A percentile compares a stretch with the other conserved stretches of the same genome.
Conservation (phyloP, 2,797 vertebrate species). For the Pyrrhura leucotis region DNA sequence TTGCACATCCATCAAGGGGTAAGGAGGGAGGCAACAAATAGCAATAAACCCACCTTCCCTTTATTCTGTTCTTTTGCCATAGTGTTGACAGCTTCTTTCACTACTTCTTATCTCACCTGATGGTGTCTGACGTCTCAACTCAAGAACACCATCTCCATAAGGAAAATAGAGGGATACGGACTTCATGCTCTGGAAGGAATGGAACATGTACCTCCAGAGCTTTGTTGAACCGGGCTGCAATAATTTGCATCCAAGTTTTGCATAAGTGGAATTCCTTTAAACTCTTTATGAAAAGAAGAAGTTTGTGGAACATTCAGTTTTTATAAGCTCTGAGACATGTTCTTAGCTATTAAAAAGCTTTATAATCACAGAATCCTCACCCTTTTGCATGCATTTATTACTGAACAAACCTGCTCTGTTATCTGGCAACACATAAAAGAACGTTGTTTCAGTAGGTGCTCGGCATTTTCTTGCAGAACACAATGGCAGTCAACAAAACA, state of each 20-base stretch:
- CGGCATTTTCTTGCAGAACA: background rate
- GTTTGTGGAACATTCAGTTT: background rate
- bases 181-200: background rate
- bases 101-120: background rate
- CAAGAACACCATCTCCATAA: background rate
- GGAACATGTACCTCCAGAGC: background rate
- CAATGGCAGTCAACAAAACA: background rate
- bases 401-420: background rate
- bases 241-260: background rate
- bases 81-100: background rate
- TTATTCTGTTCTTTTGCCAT: background rate
- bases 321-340: background rate
- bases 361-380: background rate
- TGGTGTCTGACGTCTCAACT: background rate
- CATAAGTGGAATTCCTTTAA: background rate
- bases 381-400: background rate
- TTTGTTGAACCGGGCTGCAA: background rate
- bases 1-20: background rate
- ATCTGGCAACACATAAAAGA: slow-evolving; percentile 2
- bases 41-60: background rate
- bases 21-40: background rate
- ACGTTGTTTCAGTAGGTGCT: background rate
- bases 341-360: slow-evolving; percentile 14
- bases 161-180: background rate
- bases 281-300: background rate